These are phyloP conservation scores for Pavo muticus DNA, from an alignment of 2,113 vertebrate species.

Conservation along the genomic window DNA sequence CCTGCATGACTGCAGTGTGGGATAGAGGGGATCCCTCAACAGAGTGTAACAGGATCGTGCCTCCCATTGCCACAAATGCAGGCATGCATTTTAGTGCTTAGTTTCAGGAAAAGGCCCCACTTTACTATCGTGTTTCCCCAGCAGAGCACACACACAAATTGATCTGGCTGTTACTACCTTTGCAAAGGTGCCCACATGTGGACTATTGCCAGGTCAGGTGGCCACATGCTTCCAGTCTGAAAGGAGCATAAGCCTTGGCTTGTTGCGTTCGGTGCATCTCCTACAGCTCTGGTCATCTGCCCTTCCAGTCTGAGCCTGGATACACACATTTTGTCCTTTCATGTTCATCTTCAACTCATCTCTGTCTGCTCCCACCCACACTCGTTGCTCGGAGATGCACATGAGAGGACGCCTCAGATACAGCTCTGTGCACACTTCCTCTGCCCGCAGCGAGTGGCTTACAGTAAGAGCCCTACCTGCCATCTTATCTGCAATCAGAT, in stretches of 20 bases:
- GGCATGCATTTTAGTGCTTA: not conserved
- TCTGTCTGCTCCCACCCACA: not conserved
- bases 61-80: not conserved
- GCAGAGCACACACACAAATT: not conserved
- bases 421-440: not conserved
- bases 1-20: not conserved
- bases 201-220: not conserved
- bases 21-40: not conserved
- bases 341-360: not conserved
- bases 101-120: not conserved
- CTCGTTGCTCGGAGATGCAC: not conserved
- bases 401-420: not conserved
- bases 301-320: not conserved
- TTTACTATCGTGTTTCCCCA: not conserved
- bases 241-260: not conserved
- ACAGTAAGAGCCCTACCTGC: constrained; percentile 19
- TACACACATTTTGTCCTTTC: not conserved
- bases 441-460: not conserved
- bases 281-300: not conserved
- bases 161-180: not conserved
- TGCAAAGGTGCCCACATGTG: not conserved
- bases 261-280: not conserved
- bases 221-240: not conserved
- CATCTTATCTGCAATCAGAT: constrained; percentile 16
- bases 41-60: fast-evolving